Evolutionary conservation across 2,888 invertebrate genomes (phyloP).

Genomic region (Cephus sareptanus): DNA sequence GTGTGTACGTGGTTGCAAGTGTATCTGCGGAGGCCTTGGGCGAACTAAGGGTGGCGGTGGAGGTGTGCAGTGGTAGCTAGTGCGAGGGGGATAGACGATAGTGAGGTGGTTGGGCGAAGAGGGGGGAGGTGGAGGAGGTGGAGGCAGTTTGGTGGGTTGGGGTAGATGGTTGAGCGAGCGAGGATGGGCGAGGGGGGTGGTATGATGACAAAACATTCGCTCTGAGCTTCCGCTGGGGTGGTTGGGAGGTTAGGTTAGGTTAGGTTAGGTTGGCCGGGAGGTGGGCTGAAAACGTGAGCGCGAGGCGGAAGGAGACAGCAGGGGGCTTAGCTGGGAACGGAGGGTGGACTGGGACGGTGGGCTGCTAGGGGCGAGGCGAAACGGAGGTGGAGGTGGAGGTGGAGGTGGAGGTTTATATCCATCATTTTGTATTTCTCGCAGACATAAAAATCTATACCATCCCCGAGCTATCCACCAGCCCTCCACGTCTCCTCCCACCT

Average conservation of each 20-base stretch:
- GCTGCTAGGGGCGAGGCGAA: constrained; percentile 41
- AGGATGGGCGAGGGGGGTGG: constrained; percentile 42
- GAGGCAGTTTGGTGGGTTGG: not conserved
- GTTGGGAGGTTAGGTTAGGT: constrained; percentile 36
- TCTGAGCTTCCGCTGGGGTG: constrained; percentile 53
- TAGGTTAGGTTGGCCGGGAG: constrained; percentile 14
- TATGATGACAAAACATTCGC: constrained; percentile 64
- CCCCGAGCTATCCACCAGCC: constrained; percentile 42
- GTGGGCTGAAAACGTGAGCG: constrained; percentile 49
- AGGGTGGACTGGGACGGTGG: constrained; percentile 20
- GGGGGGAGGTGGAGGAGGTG: constrained; percentile 27
- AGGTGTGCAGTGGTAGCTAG: not conserved
- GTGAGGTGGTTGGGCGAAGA: constrained; percentile 7
- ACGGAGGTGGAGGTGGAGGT: constrained; percentile 19
- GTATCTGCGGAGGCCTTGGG: constrained; percentile 34
- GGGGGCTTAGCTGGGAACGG: constrained; percentile 15
- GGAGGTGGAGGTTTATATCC: constrained; percentile 58
- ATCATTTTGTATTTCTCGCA: constrained; percentile 64
- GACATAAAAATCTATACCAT: constrained; percentile 65
- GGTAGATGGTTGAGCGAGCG: not conserved
- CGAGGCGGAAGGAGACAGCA: constrained; percentile 47
- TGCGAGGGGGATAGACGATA: not conserved
- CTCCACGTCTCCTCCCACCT: constrained; percentile 18
- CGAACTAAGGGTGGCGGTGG: not conserved
- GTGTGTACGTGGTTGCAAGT: constrained; percentile 56